phyloP scores from a whole-genome alignment of 2,888 invertebrate species.

The Nezara viridula region DNA sequence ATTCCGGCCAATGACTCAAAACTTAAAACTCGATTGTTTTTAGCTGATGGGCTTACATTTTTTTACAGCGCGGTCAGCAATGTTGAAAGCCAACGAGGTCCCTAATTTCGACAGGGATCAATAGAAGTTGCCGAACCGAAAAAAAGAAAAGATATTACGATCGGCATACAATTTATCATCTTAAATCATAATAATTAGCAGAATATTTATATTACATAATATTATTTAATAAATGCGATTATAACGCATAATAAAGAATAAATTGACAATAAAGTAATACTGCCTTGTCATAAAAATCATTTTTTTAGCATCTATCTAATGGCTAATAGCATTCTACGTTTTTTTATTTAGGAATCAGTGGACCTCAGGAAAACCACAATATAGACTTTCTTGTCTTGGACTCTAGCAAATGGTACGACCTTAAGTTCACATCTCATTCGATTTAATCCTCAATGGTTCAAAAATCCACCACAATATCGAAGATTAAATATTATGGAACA shows the following conservation, averaged over 20 bases:
- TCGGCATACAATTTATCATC: neutral
- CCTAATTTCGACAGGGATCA: constrained; percentile 8
- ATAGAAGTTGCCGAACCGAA: neutral
- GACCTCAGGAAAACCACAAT: too few relatives aligned
- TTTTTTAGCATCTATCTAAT: too few relatives aligned
- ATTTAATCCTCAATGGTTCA: too few relatives aligned
- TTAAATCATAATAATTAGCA: neutral
- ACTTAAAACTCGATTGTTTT: constrained; percentile 42
- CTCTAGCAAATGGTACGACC: too few relatives aligned
- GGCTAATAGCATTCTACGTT: too few relatives aligned
- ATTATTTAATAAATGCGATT: neutral
- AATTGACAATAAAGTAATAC: too few relatives aligned
- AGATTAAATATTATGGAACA: neutral
- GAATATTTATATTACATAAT: neutral
- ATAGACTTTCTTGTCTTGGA: too few relatives aligned
- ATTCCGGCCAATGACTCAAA: constrained; percentile 43
- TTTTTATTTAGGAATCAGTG: too few relatives aligned
- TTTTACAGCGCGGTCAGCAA: constrained; percentile 17
- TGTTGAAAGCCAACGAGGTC: neutral
- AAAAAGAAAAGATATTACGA: neutral
- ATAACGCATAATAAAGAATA: too few relatives aligned
- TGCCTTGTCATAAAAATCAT: too few relatives aligned
- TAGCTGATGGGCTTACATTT: constrained; percentile 20
- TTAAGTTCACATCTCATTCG: too few relatives aligned
- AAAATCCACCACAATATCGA: too few relatives aligned